Conservation (phyloP, 1,140 invertebrate species). For the Papilio machaon region DNA sequence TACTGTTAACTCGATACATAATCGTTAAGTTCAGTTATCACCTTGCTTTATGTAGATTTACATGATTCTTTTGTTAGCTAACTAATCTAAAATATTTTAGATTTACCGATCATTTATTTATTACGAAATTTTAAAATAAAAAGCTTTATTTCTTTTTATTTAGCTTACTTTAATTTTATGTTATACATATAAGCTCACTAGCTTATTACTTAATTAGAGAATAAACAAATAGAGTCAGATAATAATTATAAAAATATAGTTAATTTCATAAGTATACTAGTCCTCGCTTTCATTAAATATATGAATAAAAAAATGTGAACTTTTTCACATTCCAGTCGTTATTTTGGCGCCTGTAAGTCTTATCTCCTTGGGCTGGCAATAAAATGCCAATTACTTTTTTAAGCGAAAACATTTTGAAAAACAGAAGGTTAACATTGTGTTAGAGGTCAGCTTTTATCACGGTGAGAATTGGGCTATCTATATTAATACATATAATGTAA, state of each 20-base stretch:
- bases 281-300: no score
- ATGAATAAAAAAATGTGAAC: no score
- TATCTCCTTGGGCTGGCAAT: neutral
- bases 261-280: no score
- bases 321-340: neutral
- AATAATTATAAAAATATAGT: no score
- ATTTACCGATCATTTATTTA: neutral
- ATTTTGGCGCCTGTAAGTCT: neutral
- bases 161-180: no score
- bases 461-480: slow-evolving; percentile 3
- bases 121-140: no score
- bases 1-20: neutral
- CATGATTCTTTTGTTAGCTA: neutral
- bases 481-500: neutral
- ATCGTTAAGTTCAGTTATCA: neutral
- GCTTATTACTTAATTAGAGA: no score
- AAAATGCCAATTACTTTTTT: neutral
- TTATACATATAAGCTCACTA: no score
- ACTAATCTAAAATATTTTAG: neutral
- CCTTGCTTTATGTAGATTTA: neutral
- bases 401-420: neutral
- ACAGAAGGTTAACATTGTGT: neutral
- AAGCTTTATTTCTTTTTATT: no score
- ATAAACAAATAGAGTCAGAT: no score
- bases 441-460: neutral